A percentile compares a stretch with the other conserved stretches of the same genome.
These are phyloP conservation scores for Sepiola atlantica DNA, from an alignment of 2,888 invertebrate species.

Conservation along the genomic window DNA sequence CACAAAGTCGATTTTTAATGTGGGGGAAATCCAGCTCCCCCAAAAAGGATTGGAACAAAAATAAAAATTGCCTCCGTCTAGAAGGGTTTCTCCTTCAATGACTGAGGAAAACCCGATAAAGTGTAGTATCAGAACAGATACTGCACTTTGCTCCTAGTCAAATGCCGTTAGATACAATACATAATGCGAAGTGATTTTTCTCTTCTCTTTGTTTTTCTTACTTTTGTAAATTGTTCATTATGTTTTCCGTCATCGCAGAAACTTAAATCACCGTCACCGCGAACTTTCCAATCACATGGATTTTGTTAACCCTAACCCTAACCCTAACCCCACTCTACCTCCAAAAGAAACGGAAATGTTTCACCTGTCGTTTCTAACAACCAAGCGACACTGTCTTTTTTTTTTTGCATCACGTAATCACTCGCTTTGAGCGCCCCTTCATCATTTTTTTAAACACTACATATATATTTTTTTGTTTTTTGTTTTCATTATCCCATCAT, in stretches of 20 bases:
- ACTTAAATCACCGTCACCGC: background rate
- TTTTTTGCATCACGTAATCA: background rate
- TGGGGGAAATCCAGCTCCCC: no score
- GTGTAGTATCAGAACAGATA: no score
- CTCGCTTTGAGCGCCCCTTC: background rate
- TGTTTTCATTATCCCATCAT: background rate
- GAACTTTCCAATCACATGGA: background rate
- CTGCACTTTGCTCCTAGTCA: no score
- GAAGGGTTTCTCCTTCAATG: no score
- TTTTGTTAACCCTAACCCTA: background rate
- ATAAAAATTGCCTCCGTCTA: no score
- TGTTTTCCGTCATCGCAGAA: background rate
- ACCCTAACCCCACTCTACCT: no score
- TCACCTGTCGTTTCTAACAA: background rate
- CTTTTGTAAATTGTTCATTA: background rate
- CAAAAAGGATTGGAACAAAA: no score
- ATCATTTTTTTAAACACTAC: background rate
- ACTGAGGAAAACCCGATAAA: no score
- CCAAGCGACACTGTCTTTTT: background rate
- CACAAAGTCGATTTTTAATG: no score
- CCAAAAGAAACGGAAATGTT: background rate
- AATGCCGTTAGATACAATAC: no score
- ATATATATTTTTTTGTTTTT: no score
- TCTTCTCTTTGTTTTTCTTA: background rate
- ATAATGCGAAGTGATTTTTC: background rate